Conservation (phyloP, 2,797 vertebrate genomes). For the Sebastes iracundus region DNA sequence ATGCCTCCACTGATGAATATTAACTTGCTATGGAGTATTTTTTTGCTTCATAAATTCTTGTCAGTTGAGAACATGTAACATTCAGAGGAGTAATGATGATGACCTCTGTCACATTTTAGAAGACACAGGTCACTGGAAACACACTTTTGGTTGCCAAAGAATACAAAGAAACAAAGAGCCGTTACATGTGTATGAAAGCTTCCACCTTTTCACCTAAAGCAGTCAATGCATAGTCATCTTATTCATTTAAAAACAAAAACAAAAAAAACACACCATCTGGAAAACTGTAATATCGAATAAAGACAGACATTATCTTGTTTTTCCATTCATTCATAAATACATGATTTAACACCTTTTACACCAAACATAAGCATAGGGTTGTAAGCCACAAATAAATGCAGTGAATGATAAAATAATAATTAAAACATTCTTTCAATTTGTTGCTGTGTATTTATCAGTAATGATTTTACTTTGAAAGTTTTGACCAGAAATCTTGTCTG, state of each 20-base stretch:
- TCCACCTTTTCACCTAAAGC: not conserved
- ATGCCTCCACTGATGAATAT: not conserved
- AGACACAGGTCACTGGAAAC: not conserved
- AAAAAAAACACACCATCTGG: not conserved
- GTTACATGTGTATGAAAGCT: not conserved
- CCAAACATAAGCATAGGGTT: not conserved
- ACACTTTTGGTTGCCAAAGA: not conserved
- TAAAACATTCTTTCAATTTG: not conserved
- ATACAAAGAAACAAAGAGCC: not conserved
- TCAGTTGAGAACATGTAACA: not conserved
- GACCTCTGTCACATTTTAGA: not conserved
- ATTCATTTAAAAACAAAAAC: not conserved
- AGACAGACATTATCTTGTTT: not conserved
- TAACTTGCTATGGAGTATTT: no score
- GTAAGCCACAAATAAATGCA: not conserved
- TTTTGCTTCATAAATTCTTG: not conserved
- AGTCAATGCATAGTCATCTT: not conserved
- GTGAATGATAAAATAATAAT: not conserved
- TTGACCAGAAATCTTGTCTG: not conserved
- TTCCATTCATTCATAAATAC: not conserved
- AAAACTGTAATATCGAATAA: not conserved
- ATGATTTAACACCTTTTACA: not conserved
- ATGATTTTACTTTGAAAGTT: slow-evolving; percentile 48
- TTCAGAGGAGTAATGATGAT: not conserved
- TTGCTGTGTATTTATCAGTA: not conserved